A percentile compares a stretch with the other conserved stretches of the same genome.
These are phyloP conservation scores for Tipula confusa DNA, from an alignment of 2,888 invertebrate species.

Conservation along the genomic window DNA sequence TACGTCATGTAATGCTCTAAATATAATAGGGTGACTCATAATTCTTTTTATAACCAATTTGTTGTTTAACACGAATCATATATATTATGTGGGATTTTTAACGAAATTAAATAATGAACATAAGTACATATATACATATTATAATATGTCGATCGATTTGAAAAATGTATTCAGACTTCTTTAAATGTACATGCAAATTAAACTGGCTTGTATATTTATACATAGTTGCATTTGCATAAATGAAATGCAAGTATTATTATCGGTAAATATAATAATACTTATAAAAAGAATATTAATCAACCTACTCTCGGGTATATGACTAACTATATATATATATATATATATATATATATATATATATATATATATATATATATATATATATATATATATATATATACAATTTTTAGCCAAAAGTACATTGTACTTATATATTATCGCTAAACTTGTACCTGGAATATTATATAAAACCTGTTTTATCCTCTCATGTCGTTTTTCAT, in stretches of 20 bases:
- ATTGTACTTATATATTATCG: not conserved
- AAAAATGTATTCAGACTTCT: not conserved
- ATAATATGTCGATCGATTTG: too few species aligned
- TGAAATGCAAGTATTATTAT: not conserved
- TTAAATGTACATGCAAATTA: too few species aligned
- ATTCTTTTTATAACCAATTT: not conserved
- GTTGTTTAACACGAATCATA: not conserved
- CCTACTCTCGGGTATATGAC: not conserved
- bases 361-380: too few species aligned
- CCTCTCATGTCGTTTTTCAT: not conserved
- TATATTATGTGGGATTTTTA: not conserved
- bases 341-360: too few species aligned
- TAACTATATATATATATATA: not conserved
- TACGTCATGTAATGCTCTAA: too few species aligned
- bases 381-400: too few species aligned
- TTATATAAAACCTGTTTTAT: not conserved
- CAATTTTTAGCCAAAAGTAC: not conserved
- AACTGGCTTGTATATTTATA: not conserved
- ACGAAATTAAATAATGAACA: not conserved
- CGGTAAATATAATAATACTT: not conserved
- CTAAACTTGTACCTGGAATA: not conserved
- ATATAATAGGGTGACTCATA: not conserved
- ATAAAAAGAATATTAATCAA: not conserved
- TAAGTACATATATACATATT: not conserved
- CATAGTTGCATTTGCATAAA: not conserved